phyloP scores from a whole-genome alignment of 2,113 vertebrate genomes.

The Thalassoma bifasciatum region DNA sequence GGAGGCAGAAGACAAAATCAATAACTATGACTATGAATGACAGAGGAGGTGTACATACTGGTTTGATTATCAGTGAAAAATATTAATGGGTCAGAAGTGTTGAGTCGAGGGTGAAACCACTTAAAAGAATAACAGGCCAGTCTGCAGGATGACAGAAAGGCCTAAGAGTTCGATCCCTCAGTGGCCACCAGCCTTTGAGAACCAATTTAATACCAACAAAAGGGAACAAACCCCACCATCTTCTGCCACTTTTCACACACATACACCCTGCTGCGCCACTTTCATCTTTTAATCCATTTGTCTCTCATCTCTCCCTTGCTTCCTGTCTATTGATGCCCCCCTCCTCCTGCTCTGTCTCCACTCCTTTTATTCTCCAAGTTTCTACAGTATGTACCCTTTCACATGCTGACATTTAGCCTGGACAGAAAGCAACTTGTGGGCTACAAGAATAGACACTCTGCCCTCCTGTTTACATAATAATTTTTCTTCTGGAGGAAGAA shows the following conservation, averaged over 20 bases:
- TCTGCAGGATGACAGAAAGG: constrained; percentile 50
- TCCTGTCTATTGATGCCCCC: constrained; percentile 23
- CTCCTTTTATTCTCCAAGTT: constrained; percentile 51
- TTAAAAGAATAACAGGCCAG: constrained; percentile 55
- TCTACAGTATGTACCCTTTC: constrained; percentile 15
- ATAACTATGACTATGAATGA: constrained; percentile 10
- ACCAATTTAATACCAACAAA: constrained; percentile 56
- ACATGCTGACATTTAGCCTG: constrained; percentile 56
- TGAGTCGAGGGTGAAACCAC: constrained; percentile 23
- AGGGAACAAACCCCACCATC: constrained; percentile 52
- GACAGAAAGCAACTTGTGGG: constrained; percentile 48
- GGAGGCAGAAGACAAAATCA: constrained; percentile 21
- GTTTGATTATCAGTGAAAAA: neutral
- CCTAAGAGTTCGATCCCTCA: constrained; percentile 56
- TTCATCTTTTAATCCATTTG: constrained; percentile 76
- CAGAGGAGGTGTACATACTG: neutral
- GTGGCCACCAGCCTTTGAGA: constrained; percentile 50
- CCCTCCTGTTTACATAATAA: constrained; percentile 19
- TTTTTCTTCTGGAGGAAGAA: constrained; percentile 18
- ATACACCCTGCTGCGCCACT: constrained; percentile 21
- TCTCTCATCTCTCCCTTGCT: constrained; percentile 57
- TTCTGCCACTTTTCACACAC: constrained; percentile 18
- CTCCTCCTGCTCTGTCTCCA: constrained; percentile 3
- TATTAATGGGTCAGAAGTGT: neutral
- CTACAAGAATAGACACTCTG: constrained; percentile 13